Percentiles rank a stretch among this genome's conserved stretches.
These are phyloP conservation scores for Odocoileus hemionus DNA, from an alignment of 2,113 vertebrate genomes.

Conservation along the genomic window DNA sequence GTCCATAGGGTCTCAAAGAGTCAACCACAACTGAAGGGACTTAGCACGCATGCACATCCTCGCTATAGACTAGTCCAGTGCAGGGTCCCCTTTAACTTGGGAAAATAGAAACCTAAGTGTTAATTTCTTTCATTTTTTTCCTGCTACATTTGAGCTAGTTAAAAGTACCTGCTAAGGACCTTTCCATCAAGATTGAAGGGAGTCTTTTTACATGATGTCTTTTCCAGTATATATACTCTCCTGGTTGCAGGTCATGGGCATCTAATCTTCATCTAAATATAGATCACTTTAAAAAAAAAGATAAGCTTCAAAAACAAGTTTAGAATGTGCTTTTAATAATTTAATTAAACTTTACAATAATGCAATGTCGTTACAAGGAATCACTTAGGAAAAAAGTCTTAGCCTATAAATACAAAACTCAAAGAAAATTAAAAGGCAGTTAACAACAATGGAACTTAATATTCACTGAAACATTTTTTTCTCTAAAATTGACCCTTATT, in stretches of 20 bases:
- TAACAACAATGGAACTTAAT: neutral
- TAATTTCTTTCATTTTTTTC: neutral
- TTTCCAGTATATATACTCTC: neutral
- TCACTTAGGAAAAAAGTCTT: neutral
- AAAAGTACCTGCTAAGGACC: neutral
- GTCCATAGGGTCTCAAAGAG: neutral
- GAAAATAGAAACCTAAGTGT: neutral
- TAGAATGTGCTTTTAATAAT: neutral
- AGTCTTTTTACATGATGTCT: neutral
- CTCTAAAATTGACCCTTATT: neutral
- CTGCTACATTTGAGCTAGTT: neutral
- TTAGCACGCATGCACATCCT: neutral
- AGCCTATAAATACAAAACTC: neutral
- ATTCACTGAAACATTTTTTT: neutral
- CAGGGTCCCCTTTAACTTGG: neutral
- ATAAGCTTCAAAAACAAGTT: neutral
- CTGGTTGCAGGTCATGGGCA: neutral
- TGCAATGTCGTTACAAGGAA: neutral
- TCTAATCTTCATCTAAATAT: neutral
- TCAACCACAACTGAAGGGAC: neutral
- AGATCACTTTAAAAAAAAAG: neutral
- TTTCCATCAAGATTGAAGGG: neutral
- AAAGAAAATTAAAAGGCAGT: neutral
- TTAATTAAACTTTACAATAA: neutral
- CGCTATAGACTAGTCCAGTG: neutral